These are phyloP conservation scores for Cyprinodon variegatus DNA, from an alignment of 2,113 vertebrate species.

Conservation along the genomic window DNA sequence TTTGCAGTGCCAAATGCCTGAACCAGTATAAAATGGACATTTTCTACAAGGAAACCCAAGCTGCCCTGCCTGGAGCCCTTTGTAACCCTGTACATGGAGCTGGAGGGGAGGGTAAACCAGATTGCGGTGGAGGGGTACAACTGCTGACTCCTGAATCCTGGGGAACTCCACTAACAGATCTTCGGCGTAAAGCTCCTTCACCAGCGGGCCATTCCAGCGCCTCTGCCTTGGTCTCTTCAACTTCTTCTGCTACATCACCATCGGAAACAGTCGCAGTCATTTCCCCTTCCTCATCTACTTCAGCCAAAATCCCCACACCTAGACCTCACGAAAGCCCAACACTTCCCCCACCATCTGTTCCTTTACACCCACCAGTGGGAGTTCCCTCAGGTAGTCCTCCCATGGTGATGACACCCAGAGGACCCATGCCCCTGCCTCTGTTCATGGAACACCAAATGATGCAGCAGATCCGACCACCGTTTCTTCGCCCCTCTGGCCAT, in stretches of 20 bases:
- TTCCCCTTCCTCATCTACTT: slow-evolving; percentile 88
- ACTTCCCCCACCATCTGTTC: slow-evolving; percentile 84
- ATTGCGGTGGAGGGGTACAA: slow-evolving; percentile 90
- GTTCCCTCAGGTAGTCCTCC: slow-evolving; percentile 93
- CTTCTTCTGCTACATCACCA: slow-evolving; percentile 89
- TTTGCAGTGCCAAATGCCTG: slow-evolving; percentile 99
- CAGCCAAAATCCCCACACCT: slow-evolving; percentile 94
- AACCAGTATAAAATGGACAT: slow-evolving; percentile 99
- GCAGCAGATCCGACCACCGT: slow-evolving; percentile 94
- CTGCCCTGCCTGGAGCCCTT: slow-evolving; percentile 93
- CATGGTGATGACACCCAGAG: slow-evolving; percentile 98
- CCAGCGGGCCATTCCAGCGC: slow-evolving; percentile 82
- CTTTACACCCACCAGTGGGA: slow-evolving; percentile 91
- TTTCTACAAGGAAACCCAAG: slow-evolving; percentile 99
- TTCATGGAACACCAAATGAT: slow-evolving; percentile 99
- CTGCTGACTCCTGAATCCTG: slow-evolving; percentile 99
- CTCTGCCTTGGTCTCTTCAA: slow-evolving; percentile 85
- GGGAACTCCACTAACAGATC: slow-evolving; percentile 92
- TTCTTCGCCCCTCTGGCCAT: slow-evolving; percentile 87
- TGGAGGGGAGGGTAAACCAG: slow-evolving; percentile 88
- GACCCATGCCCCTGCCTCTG: slow-evolving; percentile 94
- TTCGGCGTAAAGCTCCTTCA: slow-evolving; percentile 92
- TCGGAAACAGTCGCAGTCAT: slow-evolving; percentile 88
- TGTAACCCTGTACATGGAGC: slow-evolving; percentile 88
- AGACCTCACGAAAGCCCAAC: slow-evolving; percentile 90